Evolutionary conservation across 2,113 vertebrate genomes (phyloP).

Genomic region (Solea senegalensis): DNA sequence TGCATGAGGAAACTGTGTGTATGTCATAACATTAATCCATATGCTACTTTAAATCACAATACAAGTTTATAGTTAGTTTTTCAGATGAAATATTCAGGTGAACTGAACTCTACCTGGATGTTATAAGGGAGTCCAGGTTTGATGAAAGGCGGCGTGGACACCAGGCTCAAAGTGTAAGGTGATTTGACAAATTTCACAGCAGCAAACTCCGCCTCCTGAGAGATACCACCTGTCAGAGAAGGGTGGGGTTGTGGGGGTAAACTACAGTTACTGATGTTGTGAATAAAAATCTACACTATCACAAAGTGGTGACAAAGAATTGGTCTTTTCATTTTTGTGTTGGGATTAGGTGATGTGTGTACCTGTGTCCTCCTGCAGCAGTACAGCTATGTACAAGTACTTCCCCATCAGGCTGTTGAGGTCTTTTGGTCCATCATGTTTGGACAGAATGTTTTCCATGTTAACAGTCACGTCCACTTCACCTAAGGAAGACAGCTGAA

Average conservation of each 20-base stretch:
- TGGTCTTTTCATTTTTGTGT: background rate
- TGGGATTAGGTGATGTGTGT: background rate
- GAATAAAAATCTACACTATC: background rate
- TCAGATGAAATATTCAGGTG: background rate
- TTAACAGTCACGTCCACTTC: conserved; percentile 46
- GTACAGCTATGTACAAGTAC: conserved; percentile 69
- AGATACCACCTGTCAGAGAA: conserved; percentile 85
- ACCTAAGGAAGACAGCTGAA: conserved; percentile 63
- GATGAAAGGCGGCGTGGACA: conserved; percentile 91
- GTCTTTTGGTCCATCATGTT: conserved; percentile 40
- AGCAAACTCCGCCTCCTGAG: conserved; percentile 85
- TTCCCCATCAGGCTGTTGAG: conserved; percentile 59
- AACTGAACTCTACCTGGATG: conserved; percentile 81
- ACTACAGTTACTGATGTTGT: too few species aligned
- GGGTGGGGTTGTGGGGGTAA: background rate
- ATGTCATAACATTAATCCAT: too few species aligned
- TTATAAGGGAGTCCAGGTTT: conserved; percentile 92
- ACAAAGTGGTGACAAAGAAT: background rate
- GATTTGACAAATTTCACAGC: conserved; percentile 84
- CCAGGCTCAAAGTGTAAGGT: conserved; percentile 87
- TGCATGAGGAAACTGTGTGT: too few species aligned
- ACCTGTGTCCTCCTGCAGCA: conserved; percentile 70
- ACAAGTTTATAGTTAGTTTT: too few species aligned
- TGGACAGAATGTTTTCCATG: conserved; percentile 54
- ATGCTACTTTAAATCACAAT: too few species aligned